These are phyloP conservation scores for Pristionchus arcanus DNA, from an alignment of 2,888 invertebrate genomes.

Conservation along the genomic window DNA sequence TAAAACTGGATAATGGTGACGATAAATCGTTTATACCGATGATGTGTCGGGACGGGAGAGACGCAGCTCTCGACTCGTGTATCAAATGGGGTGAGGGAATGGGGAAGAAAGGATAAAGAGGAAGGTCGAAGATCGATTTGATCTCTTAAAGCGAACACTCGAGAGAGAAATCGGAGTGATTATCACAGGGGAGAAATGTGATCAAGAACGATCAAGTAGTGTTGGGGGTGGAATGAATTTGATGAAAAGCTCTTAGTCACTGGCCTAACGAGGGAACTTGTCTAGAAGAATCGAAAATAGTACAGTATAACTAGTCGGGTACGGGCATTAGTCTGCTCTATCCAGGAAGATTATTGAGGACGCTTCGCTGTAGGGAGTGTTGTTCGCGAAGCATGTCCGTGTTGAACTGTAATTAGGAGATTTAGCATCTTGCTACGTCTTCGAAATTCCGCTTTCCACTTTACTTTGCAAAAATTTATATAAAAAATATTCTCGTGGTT, in stretches of 20 bases:
- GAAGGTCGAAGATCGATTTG: constrained; percentile 21
- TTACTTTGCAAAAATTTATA: background rate
- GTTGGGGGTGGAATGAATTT: background rate
- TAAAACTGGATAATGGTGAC: constrained; percentile 5
- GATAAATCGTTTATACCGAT: constrained; percentile 24
- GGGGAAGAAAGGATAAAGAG: constrained; percentile 11
- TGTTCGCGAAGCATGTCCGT: background rate
- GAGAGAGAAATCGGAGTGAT: constrained; percentile 7
- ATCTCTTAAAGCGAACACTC: constrained; percentile 41
- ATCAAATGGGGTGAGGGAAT: constrained; percentile 22
- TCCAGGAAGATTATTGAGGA: background rate
- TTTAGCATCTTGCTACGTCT: background rate
- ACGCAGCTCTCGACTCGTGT: constrained; percentile 15
- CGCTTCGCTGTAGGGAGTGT: background rate
- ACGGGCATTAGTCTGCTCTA: constrained; percentile 8
- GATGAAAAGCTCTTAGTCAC: background rate
- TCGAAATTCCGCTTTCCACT: background rate
- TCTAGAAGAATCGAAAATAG: background rate
- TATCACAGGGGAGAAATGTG: constrained; percentile 21
- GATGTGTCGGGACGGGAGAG: background rate
- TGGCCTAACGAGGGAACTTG: background rate
- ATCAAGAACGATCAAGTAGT: background rate
- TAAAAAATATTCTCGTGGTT: background rate
- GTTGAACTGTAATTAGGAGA: constrained; percentile 5
- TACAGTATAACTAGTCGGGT: background rate